Base-by-base conservation (phyloP, 2,113 vertebrate genomes). In the Orcinus orca region DNA sequence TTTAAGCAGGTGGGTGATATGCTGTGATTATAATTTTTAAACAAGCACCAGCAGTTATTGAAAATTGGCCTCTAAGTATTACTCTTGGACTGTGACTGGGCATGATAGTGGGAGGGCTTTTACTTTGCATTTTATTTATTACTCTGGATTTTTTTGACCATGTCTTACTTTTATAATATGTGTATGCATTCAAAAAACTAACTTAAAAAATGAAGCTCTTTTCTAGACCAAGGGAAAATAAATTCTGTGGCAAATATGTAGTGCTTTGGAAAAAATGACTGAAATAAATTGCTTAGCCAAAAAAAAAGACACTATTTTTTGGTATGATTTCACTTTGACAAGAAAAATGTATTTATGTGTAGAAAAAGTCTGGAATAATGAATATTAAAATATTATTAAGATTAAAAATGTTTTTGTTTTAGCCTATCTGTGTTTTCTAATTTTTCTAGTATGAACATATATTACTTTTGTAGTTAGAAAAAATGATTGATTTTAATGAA, bases 401-500 rank as follows among this genome's bases (percentile, higher is more conserved):
- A 85, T 83, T 41, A 55, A 94, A 60, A 6, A 8, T 74, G 82
- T n/a, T 80, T 50, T 83, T 93, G n/a, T 79, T 92, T 85, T 36
- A 83, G 31, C 44, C 36, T 82, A 15, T 38, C 13, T 76, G 2
- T 23, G 8, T 62, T 81, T 88, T 71, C 68, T 70, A 15, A 31
- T 93, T 82, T 88, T 89, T 44, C 33, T 79, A 38, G 25, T 86
- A 53, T 82, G 58, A 92, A 23, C 9, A 13, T 21, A 25, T 20
- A 55, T 93, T 65, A 58, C 20, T 73, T 92, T 70, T 71, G 7
- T 70, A 87, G 50, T 79, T 87, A 38, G 88, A 84, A 86, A 80
- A 86, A 94, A 67, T 50, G 62, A 17, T 47, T 63, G 14, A 29
- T 88, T 97, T 93, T 71, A 53, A 84, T 70, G 80, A 81, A 93